Conservation (phyloP, 2,888 invertebrate genomes). For the Leptopilina syphax region DNA sequence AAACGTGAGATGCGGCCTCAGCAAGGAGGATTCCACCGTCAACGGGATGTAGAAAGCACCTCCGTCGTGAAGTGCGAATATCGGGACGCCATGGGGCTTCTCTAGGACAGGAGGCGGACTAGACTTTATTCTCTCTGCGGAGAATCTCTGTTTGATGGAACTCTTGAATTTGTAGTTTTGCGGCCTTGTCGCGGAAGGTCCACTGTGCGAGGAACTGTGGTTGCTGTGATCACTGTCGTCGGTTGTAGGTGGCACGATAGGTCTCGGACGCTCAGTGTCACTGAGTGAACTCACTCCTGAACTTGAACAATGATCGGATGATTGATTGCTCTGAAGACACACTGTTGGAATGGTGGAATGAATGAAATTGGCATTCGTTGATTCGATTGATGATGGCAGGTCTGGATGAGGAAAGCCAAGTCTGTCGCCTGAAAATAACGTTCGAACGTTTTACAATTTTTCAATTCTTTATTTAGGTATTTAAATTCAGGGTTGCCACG, state of each 20-base stretch:
- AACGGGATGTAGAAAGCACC: constrained; percentile 94
- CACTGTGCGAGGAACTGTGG: constrained; percentile 44
- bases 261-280: constrained; percentile 68
- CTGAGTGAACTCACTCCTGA: constrained; percentile 74
- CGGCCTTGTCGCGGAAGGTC: constrained; percentile 68
- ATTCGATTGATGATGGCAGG: constrained; percentile 66
- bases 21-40: constrained; percentile 85
- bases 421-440: constrained; percentile 69
- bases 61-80: constrained; percentile 93
- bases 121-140: constrained; percentile 78
- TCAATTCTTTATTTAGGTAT: too few relatives aligned
- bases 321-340: constrained; percentile 65
- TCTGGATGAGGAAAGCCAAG: constrained; percentile 74
- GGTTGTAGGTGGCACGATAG: constrained; percentile 67
- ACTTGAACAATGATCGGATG: constrained; percentile 73
- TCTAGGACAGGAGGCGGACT: constrained; percentile 63
- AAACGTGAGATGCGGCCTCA: constrained; percentile 82
- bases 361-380: constrained; percentile 59
- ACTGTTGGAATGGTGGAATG: constrained; percentile 68
- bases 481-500: too few relatives aligned
- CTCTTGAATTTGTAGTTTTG: constrained; percentile 95
- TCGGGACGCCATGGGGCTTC: constrained; percentile 83
- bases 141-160: constrained; percentile 93
- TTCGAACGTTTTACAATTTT: too few relatives aligned
- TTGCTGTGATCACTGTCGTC: constrained; percentile 75